Conservation (phyloP, 2,113 vertebrate species). For the Pelobates fuscus region DNA sequence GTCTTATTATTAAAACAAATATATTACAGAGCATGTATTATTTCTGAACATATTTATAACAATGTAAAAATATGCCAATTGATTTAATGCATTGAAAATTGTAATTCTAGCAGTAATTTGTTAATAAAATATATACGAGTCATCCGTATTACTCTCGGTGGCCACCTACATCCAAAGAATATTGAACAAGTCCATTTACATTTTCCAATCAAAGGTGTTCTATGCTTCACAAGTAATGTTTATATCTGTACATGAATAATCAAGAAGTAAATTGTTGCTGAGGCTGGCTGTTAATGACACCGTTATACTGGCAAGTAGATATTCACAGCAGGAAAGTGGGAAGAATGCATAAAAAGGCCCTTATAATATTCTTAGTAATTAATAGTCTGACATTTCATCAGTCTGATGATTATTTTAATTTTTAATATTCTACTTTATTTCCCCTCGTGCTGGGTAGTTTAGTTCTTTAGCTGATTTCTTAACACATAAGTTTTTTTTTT, state of each 20-base stretch:
- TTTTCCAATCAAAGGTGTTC: neutral
- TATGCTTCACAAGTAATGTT: neutral
- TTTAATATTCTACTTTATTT: neutral
- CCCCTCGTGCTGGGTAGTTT: neutral
- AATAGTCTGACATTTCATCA: conserved; percentile 37
- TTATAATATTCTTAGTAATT: conserved; percentile 37
- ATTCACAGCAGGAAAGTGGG: conserved; percentile 22
- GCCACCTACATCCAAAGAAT: neutral
- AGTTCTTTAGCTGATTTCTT: neutral
- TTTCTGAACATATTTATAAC: neutral
- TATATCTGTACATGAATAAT: conserved; percentile 16
- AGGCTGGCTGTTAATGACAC: conserved; percentile 17
- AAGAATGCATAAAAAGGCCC: conserved; percentile 18
- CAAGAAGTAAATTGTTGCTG: conserved; percentile 11
- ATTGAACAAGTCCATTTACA: neutral
- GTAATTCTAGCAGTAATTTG: neutral
- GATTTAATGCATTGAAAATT: neutral
- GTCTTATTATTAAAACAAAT: neutral
- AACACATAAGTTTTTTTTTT: no score
- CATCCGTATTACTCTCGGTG: neutral
- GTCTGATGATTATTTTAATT: conserved; percentile 12
- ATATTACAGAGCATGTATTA: neutral
- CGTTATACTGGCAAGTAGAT: neutral
- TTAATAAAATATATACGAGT: neutral
- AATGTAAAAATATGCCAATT: neutral